Conservation (phyloP, 2,888 invertebrate species). For the Epinotia bilunana region DNA sequence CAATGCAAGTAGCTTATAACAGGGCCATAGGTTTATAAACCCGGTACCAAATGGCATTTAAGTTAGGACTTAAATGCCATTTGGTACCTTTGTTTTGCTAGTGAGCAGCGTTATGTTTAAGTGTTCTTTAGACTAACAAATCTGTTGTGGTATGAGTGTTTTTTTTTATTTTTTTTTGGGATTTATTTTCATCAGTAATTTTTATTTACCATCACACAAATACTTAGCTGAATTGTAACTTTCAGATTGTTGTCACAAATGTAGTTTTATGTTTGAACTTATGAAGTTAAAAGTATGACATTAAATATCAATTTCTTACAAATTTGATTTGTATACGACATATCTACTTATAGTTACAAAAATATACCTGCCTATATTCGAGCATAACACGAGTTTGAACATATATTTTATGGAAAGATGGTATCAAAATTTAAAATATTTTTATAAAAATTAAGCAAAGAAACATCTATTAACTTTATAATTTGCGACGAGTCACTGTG, state of each 20-base stretch:
- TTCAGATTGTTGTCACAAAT: conserved; percentile 64
- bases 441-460: conserved; percentile 13
- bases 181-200: conserved; percentile 42
- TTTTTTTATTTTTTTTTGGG: conserved; percentile 42
- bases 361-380: conserved; percentile 3
- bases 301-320: conserved; percentile 28
- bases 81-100: conserved; percentile 44
- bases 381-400: not conserved
- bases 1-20: conserved; percentile 51
- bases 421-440: conserved; percentile 11
- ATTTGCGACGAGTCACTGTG: conserved; percentile 78
- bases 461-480: conserved; percentile 50
- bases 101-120: conserved; percentile 43
- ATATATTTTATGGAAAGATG: not conserved
- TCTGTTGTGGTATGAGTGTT: conserved; percentile 45
- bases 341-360: conserved; percentile 27
- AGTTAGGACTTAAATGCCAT: conserved; percentile 49
- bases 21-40: conserved; percentile 39
- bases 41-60: too few species aligned
- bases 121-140: conserved; percentile 48
- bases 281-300: conserved; percentile 18
- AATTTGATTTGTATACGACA: conserved; percentile 41
- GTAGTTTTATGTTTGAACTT: conserved; percentile 63
- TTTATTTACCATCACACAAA: conserved; percentile 20
- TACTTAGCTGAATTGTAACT: conserved; percentile 17